Conservation (phyloP, 64 coral and sea anemone genomes). For the Orbicella faveolata region DNA sequence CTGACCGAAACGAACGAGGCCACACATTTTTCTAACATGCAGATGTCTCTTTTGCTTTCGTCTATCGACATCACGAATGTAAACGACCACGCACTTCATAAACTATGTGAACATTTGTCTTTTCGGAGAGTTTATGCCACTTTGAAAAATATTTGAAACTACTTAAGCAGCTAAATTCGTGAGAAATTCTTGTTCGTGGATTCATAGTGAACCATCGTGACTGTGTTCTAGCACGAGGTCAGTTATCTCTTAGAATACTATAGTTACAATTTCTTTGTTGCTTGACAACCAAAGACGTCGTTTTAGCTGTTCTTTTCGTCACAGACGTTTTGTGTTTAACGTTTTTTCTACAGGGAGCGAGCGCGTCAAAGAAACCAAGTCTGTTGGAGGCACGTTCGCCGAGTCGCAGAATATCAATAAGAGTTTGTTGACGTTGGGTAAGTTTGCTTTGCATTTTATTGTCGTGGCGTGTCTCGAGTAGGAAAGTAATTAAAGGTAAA, state of each 20-base stretch:
- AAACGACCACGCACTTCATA: no score
- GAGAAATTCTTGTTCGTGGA: neutral
- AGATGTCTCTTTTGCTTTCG: no score
- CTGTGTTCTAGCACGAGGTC: neutral
- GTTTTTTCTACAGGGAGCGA: slow-evolving; percentile 71
- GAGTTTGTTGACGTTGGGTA: slow-evolving; percentile 95
- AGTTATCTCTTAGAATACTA: neutral
- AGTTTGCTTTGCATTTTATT: neutral
- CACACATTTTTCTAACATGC: no score
- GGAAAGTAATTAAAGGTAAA: neutral
- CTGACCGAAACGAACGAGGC: neutral
- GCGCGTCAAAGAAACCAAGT: slow-evolving; percentile 94
- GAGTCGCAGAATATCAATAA: slow-evolving; percentile 99
- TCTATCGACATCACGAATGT: neutral
- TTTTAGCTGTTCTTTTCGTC: neutral
- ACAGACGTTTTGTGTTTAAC: neutral
- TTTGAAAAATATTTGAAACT: neutral
- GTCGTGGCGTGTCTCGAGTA: neutral
- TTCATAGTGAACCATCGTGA: neutral
- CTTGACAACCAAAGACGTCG: neutral
- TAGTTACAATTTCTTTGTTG: neutral
- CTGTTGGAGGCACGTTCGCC: slow-evolving; percentile 79
- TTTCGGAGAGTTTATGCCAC: neutral
- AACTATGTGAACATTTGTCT: neutral
- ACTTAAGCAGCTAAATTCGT: neutral